Evolutionary conservation across 2,888 invertebrate species (phyloP), one percentile per base, ranked within the genome.

Genomic region (Nephrocerus scutellatus): DNA sequence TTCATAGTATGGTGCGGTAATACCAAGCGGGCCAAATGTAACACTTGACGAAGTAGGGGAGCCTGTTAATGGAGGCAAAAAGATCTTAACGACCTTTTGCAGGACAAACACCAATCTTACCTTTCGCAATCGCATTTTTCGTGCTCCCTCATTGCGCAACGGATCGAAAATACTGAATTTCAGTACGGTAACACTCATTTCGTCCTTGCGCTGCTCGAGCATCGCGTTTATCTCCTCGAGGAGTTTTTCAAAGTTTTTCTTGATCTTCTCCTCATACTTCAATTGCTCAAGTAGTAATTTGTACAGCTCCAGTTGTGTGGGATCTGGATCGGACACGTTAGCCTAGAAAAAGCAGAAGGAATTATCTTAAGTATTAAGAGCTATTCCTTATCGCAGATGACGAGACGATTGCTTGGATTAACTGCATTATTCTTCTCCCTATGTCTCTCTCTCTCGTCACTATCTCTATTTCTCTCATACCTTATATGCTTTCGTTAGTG

Each of bases 271-370:
- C 57, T 86, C 85, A 36, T 71, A 72, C 2, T 70, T 69, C 40
- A 86, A 67, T 55, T 80, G 79, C 2, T 73, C 67, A 46, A 80
- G 72, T 2, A 85, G 66, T 2, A 79, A 63, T 45, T 74, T 70
- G 60, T 79, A 84, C 3, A 85, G 57, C 51, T 79, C 72, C 3
- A 82, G 61, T n/a, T 76, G 71, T 10, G 79, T 76, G 0, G 78
- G 75, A 0, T 70, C 71, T 19, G 70, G 71, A 0, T 74, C 75
- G 9, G 71, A 67, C 0, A 79, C 74, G 50, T 83, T 78, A 0
- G 83, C 77, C 80, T 81, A 22, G 9, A 24, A 28, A 21, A 6
- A 34, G 42, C 31, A 36, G 29, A 8, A 19, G 9, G 15, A 7
- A 14, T 9, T 18, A 23, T 26, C 26, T 31, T 14, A 25, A 20